A percentile compares a stretch with the other conserved stretches of the same genome.
Evolutionary conservation across 2,888 invertebrate species (phyloP).

Genomic region (Cremastobaeus sp.): DNA sequence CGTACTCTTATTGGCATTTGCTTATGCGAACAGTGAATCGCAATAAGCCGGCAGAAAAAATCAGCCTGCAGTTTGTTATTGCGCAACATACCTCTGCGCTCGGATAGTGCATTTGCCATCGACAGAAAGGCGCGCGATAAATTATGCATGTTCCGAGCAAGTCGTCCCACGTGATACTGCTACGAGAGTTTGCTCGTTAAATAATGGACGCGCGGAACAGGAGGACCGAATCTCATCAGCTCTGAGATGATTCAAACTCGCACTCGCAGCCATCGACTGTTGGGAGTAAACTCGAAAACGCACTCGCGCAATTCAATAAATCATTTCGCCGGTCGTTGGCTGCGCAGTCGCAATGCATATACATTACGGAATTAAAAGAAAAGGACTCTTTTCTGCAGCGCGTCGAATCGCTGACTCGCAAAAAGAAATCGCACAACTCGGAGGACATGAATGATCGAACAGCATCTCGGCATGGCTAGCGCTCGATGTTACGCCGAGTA

Average conservation of each 20-base stretch:
- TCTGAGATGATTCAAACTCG: constrained; percentile 45
- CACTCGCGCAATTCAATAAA: neutral
- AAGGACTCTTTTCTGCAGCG: too few species aligned
- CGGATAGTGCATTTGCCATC: constrained; percentile 59
- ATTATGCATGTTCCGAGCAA: constrained; percentile 67
- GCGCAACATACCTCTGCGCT: constrained; percentile 53
- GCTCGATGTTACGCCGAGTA: constrained; percentile 15
- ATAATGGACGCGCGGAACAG: constrained; percentile 64
- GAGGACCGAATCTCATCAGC: constrained; percentile 37
- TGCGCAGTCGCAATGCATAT: too few species aligned
- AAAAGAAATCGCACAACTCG: too few species aligned
- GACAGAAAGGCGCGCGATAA: constrained; percentile 67
- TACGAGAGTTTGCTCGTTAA: constrained; percentile 66
- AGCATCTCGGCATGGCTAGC: constrained; percentile 17
- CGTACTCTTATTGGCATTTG: constrained; percentile 27
- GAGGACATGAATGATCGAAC: constrained; percentile 49
- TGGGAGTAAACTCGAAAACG: constrained; percentile 5
- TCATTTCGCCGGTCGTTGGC: too few species aligned
- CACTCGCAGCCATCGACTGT: constrained; percentile 31
- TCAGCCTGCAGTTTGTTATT: constrained; percentile 52
- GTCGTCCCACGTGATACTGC: constrained; percentile 67
- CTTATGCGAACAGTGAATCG: constrained; percentile 39
- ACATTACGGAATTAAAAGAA: too few species aligned
- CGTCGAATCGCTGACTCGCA: too few species aligned
- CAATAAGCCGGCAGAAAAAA: constrained; percentile 44